Percentiles rank a stretch among this genome's conserved stretches.
phyloP scores from a whole-genome alignment of 2,797 vertebrate genomes.

The Cyprinella venusta region DNA sequence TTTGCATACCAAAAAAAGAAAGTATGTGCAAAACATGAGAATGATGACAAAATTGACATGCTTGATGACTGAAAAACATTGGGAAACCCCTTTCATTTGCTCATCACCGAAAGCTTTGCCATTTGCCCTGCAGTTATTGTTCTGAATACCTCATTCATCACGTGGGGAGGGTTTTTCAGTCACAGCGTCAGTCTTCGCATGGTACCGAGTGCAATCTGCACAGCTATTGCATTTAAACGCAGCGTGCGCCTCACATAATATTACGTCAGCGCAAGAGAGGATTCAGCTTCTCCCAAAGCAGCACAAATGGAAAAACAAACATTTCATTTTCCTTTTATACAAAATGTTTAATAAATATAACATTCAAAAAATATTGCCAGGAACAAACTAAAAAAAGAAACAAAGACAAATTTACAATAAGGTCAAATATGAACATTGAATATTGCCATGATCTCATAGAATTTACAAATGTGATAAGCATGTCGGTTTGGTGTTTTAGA shows the following conservation, averaged over 20 bases:
- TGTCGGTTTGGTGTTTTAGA: slow-evolving; percentile 77
- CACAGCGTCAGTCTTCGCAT: slow-evolving; percentile 54
- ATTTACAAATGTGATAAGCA: slow-evolving; percentile 82
- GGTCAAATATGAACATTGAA: slow-evolving; percentile 84
- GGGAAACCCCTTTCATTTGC: slow-evolving; percentile 20
- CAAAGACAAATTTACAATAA: slow-evolving; percentile 78
- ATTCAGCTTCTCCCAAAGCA: neutral
- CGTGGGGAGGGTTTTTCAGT: slow-evolving; percentile 61
- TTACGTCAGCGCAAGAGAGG: neutral
- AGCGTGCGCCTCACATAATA: slow-evolving; percentile 8
- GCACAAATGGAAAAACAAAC: slow-evolving; percentile 65
- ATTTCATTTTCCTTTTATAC: slow-evolving; percentile 94
- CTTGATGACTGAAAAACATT: slow-evolving; percentile 4
- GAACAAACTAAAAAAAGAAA: slow-evolving; percentile 83
- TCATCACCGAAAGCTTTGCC: neutral
- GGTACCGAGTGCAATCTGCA: slow-evolving; percentile 54
- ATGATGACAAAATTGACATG: neutral
- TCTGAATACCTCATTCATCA: slow-evolving; percentile 59
- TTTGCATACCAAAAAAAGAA: neutral
- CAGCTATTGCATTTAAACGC: slow-evolving; percentile 63
- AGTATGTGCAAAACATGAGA: neutral
- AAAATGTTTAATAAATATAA: slow-evolving; percentile 99
- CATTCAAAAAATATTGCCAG: slow-evolving; percentile 98
- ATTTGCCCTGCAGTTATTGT: slow-evolving; percentile 28
- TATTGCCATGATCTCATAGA: slow-evolving; percentile 87